These are phyloP conservation scores for Acrocephalus arundinaceus DNA, from an alignment of 2,113 vertebrate species.

Conservation along the genomic window DNA sequence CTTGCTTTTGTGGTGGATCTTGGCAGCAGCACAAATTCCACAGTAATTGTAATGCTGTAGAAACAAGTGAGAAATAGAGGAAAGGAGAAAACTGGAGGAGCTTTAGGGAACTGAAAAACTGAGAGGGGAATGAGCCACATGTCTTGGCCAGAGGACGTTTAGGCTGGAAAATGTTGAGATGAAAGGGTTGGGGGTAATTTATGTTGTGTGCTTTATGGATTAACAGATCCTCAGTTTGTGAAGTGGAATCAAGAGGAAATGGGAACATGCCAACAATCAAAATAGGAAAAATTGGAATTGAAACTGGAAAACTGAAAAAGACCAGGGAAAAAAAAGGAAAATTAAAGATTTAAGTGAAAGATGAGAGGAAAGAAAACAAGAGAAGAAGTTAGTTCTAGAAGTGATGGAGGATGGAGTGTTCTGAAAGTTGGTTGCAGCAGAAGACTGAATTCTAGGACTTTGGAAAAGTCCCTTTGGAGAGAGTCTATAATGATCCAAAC, in stretches of 20 bases:
- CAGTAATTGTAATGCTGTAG: background rate
- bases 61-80: background rate
- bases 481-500: background rate
- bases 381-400: background rate
- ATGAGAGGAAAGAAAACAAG: background rate
- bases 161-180: background rate
- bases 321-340: background rate
- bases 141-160: background rate
- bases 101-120: background rate
- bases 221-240: background rate
- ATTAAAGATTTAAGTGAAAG: background rate
- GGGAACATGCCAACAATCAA: rapidly evolving
- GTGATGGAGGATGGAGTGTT: background rate
- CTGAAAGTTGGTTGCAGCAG: background rate
- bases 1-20: background rate
- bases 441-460: background rate
- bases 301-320: background rate
- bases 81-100: background rate
- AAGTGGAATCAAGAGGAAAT: background rate
- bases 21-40: background rate
- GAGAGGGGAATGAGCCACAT: background rate
- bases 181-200: background rate
- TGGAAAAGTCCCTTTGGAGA: background rate
- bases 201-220: background rate
- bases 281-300: background rate